phyloP scores from a whole-genome alignment of 2,888 invertebrate species.

The Lacanobia wlatinum region DNA sequence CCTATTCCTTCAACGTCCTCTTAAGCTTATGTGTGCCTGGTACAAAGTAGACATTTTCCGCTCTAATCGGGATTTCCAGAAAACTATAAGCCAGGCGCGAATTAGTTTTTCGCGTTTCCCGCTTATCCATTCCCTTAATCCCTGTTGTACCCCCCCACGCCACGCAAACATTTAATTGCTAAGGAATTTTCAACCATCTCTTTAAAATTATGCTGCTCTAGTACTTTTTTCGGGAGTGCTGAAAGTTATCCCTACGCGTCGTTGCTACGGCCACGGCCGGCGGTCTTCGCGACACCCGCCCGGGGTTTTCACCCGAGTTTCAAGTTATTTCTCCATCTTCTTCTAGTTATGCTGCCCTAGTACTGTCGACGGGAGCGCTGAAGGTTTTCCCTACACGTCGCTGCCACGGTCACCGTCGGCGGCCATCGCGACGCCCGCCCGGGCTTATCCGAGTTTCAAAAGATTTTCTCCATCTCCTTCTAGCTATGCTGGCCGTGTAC shows the following conservation, averaged over 20 bases:
- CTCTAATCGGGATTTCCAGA: constrained; percentile 90
- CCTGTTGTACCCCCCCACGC: too few species aligned
- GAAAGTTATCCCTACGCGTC: neutral
- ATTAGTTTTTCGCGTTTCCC: constrained; percentile 83
- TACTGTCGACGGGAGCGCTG: constrained; percentile 6
- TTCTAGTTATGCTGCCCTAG: constrained; percentile 4
- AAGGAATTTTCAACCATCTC: constrained; percentile 50
- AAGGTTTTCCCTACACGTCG: constrained; percentile 10
- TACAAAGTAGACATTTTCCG: constrained; percentile 89
- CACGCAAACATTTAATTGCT: constrained; percentile 40
- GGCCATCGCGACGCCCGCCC: neutral
- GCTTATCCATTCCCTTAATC: constrained; percentile 71
- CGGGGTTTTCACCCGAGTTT: neutral
- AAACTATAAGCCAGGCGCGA: constrained; percentile 81
- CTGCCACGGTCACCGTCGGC: constrained; percentile 3
- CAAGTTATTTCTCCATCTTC: constrained; percentile 42
- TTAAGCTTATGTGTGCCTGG: constrained; percentile 77
- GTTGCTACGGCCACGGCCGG: neutral
- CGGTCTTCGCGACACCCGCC: neutral
- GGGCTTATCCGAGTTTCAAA: too few species aligned
- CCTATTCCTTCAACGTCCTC: constrained; percentile 57
- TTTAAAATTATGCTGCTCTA: neutral
- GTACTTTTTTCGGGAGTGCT: neutral
- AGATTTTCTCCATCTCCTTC: constrained; percentile 16
- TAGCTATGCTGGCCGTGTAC: neutral